These are phyloP conservation scores for Menura novaehollandiae DNA, from an alignment of 2,113 vertebrate species.

Conservation along the genomic window DNA sequence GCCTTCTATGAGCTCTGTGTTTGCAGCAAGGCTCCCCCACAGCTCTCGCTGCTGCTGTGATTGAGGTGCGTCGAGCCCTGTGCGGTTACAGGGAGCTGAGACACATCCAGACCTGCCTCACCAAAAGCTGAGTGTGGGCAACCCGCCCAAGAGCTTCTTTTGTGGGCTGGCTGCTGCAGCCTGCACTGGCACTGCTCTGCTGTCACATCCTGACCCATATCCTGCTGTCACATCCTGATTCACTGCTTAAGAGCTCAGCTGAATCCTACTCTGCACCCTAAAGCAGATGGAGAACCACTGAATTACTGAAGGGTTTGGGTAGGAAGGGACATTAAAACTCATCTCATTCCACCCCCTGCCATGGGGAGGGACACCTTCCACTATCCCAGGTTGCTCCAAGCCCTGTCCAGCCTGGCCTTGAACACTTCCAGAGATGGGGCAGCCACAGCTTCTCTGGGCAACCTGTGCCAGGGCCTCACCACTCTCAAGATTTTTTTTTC, in stretches of 20 bases:
- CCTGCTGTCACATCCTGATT: neutral
- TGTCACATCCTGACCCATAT: neutral
- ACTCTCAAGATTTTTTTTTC: neutral
- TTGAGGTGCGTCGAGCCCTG: neutral
- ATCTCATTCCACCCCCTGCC: fast-evolving
- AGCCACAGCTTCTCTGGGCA: neutral
- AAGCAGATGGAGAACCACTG: neutral
- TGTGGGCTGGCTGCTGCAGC: neutral
- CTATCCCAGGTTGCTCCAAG: fast-evolving
- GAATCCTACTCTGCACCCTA: neutral
- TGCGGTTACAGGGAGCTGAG: neutral
- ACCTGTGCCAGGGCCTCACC: fast-evolving
- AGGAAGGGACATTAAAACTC: neutral
- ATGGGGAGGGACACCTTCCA: neutral
- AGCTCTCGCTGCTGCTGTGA: neutral
- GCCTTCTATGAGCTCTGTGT: neutral
- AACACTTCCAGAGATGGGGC: neutral
- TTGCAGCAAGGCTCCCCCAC: neutral
- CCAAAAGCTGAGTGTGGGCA: neutral
- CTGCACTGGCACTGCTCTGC: neutral
- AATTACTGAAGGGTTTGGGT: neutral
- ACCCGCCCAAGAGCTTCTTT: neutral
- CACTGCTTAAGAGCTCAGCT: neutral
- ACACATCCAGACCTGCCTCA: neutral
- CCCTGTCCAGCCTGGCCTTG: fast-evolving